Conservation (phyloP, 2,888 invertebrate species). For the Rhingia rostrata region DNA sequence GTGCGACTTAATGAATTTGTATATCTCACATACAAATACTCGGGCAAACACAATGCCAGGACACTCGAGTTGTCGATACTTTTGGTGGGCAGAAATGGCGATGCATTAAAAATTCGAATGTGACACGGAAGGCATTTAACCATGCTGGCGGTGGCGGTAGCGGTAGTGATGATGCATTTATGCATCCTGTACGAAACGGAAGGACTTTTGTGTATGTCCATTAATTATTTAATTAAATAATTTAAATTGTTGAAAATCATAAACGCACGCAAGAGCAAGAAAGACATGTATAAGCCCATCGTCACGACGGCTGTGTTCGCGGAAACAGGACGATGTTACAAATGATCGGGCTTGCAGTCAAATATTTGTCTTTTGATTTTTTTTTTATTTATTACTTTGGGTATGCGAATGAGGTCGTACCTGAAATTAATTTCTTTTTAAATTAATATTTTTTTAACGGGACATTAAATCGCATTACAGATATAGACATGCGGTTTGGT, state of each 20-base stretch:
- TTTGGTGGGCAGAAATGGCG: conserved; percentile 9
- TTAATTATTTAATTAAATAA: conserved; percentile 62
- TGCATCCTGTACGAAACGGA: conserved; percentile 39
- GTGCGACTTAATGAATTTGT: conserved; percentile 62
- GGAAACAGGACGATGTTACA: no score
- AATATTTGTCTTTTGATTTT: conserved; percentile 35
- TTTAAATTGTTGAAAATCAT: conserved; percentile 52
- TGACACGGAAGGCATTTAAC: conserved; percentile 46
- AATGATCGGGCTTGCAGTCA: not conserved
- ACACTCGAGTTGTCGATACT: conserved; percentile 14
- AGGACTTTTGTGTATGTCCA: conserved; percentile 23
- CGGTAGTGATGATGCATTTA: conserved; percentile 17
- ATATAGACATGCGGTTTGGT: conserved; percentile 7
- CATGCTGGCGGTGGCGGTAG: conserved; percentile 20
- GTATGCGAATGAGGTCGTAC: conserved; percentile 9
- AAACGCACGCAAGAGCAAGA: conserved; percentile 6
- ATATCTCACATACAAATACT: conserved; percentile 5
- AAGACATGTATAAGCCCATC: not conserved
- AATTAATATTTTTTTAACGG: conserved; percentile 18
- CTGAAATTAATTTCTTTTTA: conserved; percentile 24
- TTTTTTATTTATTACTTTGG: conserved; percentile 11
- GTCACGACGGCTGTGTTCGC: not conserved
- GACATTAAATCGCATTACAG: conserved; percentile 1
- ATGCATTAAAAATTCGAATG: conserved; percentile 29
- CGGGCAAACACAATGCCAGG: not conserved